Evolutionary conservation across 1,140 invertebrate genomes (phyloP).

Genomic region (Lucilia sericata): DNA sequence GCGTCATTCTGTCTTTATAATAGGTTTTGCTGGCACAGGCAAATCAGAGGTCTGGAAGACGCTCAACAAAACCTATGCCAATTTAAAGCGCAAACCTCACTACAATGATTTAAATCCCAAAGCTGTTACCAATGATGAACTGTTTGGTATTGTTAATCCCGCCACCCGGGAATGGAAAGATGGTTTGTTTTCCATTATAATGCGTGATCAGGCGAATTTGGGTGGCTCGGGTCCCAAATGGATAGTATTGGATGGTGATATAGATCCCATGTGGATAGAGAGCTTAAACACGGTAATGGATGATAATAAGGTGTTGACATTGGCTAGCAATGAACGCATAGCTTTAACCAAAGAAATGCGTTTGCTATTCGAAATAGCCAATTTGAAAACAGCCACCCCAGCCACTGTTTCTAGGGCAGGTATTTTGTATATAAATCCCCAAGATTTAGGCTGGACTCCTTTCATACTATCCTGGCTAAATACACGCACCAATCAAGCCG

Average conservation of each 20-base stretch:
- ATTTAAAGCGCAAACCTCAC: constrained; percentile 81
- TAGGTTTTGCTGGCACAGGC: constrained; percentile 93
- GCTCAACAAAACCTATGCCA: constrained; percentile 83
- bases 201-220: constrained; percentile 92
- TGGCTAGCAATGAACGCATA: constrained; percentile 94
- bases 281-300: constrained; percentile 90
- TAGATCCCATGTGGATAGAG: constrained; percentile 98
- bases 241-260: constrained; percentile 96
- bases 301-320: constrained; percentile 87
- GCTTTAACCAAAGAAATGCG: constrained; percentile 91
- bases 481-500: constrained; percentile 75
- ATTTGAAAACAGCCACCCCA: constrained; percentile 90
- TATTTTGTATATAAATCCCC: constrained; percentile 83
- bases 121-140: constrained; percentile 94
- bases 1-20: constrained; percentile 93
- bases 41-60: constrained; percentile 95
- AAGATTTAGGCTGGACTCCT: constrained; percentile 87
- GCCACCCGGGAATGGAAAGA: constrained; percentile 96
- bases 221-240: constrained; percentile 85
- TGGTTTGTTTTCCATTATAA: constrained; percentile 90
- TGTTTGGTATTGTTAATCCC: constrained; percentile 95
- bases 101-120: constrained; percentile 94
- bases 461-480: constrained; percentile 94
- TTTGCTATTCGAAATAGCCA: constrained; percentile 92
- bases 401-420: constrained; percentile 94